Conservation (phyloP, 2,888 invertebrate genomes). For the Melinaea marsaeus region DNA sequence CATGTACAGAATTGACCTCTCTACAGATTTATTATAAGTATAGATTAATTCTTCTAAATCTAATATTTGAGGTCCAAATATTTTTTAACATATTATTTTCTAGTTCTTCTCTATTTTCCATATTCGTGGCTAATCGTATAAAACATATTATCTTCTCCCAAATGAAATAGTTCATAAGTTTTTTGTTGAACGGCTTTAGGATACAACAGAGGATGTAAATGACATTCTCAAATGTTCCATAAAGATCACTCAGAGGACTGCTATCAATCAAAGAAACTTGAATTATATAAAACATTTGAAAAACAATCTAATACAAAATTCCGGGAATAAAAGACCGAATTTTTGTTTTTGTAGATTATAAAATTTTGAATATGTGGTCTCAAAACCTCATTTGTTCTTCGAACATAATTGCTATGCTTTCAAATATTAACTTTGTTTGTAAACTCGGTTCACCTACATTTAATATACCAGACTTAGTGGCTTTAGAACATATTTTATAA, state of each 20-base stretch:
- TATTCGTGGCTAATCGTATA: slow-evolving; percentile 10
- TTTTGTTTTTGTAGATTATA: slow-evolving; percentile 18
- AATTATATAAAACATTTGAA: slow-evolving; percentile 37
- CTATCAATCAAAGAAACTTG: slow-evolving; percentile 40
- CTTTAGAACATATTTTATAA: slow-evolving; percentile 27
- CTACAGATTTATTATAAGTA: no score
- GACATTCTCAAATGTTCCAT: slow-evolving; percentile 21
- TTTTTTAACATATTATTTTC: slow-evolving; percentile 26
- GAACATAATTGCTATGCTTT: slow-evolving; percentile 14
- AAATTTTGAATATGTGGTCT: slow-evolving; percentile 20
- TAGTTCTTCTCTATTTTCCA: slow-evolving; percentile 4
- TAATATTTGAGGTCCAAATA: slow-evolving; percentile 25
- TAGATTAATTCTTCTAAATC: slow-evolving; percentile 32
- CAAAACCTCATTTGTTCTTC: slow-evolving; percentile 23
- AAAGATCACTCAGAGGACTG: slow-evolving; percentile 38
- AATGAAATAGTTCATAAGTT: slow-evolving; percentile 28
- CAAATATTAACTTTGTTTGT: slow-evolving; percentile 13
- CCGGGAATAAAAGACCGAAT: slow-evolving; percentile 43
- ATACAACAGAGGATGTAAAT: slow-evolving; percentile 32
- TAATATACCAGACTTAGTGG: slow-evolving; percentile 4
- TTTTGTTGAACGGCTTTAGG: slow-evolving; percentile 23
- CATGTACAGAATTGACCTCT: no score
- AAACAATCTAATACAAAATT: slow-evolving; percentile 34
- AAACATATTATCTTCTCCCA: slow-evolving; percentile 32
- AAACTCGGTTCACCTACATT: neutral